A percentile compares a stretch with the other conserved stretches of the same genome.
Evolutionary conservation across 1,140 invertebrate genomes (phyloP).

Genomic region (Anastatus disparis): DNA sequence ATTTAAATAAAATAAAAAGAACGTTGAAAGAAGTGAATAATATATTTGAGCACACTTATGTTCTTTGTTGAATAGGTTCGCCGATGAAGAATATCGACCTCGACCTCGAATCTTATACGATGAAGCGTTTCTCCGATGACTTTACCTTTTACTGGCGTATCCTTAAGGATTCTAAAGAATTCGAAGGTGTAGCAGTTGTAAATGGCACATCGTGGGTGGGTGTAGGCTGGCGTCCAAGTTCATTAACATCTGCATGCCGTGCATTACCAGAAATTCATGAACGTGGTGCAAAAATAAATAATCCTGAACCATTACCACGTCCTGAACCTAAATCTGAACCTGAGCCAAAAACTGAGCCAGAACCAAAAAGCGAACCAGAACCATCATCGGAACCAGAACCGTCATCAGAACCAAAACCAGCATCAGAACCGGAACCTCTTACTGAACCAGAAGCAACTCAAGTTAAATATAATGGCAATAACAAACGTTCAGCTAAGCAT

Average conservation of each 20-base stretch:
- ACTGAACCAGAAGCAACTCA: constrained; percentile 57
- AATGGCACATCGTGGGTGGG: constrained; percentile 89
- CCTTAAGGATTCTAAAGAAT: constrained; percentile 80
- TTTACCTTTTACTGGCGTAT: constrained; percentile 86
- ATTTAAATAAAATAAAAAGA: too few species aligned
- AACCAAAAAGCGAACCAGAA: constrained; percentile 56
- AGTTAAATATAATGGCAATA: constrained; percentile 58
- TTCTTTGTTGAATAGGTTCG: constrained; percentile 68
- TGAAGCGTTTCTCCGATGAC: constrained; percentile 76
- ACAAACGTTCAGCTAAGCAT: constrained; percentile 61
- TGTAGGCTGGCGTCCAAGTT: constrained; percentile 83
- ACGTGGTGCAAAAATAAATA: neutral
- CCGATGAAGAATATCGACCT: constrained; percentile 73
- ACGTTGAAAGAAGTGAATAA: too few species aligned
- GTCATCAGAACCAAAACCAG: constrained; percentile 47
- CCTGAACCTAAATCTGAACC: constrained; percentile 56
- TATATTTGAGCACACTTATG: too few species aligned
- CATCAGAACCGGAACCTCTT: constrained; percentile 57
- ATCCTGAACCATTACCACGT: constrained; percentile 56
- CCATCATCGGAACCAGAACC: constrained; percentile 56
- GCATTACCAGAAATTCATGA: constrained; percentile 79
- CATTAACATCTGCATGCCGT: constrained; percentile 77
- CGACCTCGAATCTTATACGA: constrained; percentile 76
- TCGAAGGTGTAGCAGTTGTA: constrained; percentile 85
- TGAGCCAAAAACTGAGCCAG: constrained; percentile 48